Evolutionary conservation across 2,113 vertebrate species (phyloP).

Genomic region (Microcebus griseorufus): DNA sequence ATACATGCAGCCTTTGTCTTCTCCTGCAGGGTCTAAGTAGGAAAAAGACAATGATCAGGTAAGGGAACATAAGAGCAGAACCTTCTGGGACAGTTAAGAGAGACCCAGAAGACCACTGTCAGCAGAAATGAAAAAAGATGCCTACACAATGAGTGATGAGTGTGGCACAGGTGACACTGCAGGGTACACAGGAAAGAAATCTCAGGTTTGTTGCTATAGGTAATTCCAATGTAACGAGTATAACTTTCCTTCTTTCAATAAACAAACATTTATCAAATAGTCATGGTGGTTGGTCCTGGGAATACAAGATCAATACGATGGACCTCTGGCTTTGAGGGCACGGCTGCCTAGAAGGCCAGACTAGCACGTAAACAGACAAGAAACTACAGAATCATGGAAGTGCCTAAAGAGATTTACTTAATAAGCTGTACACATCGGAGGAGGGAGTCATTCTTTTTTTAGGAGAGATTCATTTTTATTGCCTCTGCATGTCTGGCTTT

Average conservation of each 20-base stretch:
- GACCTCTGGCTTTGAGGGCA: background rate
- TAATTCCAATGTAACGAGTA: slow-evolving; percentile 17
- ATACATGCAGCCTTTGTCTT: background rate
- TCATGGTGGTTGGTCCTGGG: background rate
- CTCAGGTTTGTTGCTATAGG: background rate
- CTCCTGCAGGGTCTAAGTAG: background rate
- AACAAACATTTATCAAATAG: slow-evolving; percentile 52
- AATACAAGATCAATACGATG: slow-evolving; percentile 11
- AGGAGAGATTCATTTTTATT: background rate
- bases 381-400: background rate
- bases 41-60: background rate
- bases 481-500: background rate
- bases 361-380: background rate
- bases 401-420: background rate
- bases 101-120: background rate
- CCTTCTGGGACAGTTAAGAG: background rate
- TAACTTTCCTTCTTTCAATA: slow-evolving; percentile 18
- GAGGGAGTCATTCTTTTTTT: background rate
- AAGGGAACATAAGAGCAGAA: background rate
- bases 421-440: background rate
- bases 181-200: background rate
- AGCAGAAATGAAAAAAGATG: background rate
- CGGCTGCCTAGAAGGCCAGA: background rate
- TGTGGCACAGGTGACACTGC: background rate
- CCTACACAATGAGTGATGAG: background rate